phyloP scores from a whole-genome alignment of 2,113 vertebrate genomes.

The Ia io region DNA sequence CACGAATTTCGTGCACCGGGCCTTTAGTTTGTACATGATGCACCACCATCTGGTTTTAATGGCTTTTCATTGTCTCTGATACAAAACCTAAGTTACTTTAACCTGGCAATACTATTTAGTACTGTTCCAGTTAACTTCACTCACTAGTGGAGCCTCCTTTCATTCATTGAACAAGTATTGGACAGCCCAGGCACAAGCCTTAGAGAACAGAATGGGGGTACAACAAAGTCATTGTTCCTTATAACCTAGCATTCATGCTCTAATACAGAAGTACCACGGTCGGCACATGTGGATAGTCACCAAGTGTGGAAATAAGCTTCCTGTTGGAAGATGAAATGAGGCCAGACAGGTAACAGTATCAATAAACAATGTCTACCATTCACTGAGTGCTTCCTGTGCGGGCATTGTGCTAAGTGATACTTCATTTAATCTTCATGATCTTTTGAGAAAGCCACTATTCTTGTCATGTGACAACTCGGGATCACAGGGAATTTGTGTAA shows the following conservation, averaged over 20 bases:
- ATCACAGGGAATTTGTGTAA: neutral
- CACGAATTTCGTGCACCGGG: too few relatives aligned
- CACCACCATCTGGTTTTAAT: neutral
- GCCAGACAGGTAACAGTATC: neutral
- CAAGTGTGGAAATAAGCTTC: neutral
- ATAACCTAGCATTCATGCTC: neutral
- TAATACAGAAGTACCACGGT: neutral
- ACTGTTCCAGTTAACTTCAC: neutral
- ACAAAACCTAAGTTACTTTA: neutral
- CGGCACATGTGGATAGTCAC: neutral
- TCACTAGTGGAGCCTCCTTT: neutral
- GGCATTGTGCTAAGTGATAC: neutral
- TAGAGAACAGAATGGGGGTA: neutral
- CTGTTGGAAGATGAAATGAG: neutral
- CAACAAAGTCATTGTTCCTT: neutral
- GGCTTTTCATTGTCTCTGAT: neutral
- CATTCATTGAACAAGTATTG: neutral
- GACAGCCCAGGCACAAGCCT: neutral
- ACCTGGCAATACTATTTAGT: neutral
- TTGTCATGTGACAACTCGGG: neutral
- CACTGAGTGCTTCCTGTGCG: neutral
- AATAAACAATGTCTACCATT: neutral
- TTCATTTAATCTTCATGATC: neutral
- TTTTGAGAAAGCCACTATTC: neutral
- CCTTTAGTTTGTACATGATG: neutral